Conservation (phyloP, 30 jellyfish, hydroid and myxozoan species). For the Haliclystus octoradiatus region DNA sequence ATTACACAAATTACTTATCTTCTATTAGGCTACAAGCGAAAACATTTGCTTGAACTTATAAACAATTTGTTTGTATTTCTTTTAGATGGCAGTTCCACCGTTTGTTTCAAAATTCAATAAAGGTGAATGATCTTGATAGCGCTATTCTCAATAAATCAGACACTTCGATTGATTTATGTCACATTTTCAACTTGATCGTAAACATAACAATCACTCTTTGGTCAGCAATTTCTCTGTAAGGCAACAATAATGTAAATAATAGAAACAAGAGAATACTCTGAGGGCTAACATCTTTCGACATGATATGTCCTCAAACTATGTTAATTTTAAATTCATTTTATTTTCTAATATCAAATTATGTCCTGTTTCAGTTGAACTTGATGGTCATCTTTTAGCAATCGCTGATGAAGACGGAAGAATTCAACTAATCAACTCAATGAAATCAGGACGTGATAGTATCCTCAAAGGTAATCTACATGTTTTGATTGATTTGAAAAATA, state of each 20-base stretch:
- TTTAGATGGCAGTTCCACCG: slow-evolving; percentile 93
- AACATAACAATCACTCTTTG: too few relatives aligned
- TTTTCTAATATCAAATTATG: not conserved
- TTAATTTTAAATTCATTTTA: not conserved
- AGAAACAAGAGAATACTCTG: too few relatives aligned
- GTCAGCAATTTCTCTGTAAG: too few relatives aligned
- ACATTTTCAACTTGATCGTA: too few relatives aligned
- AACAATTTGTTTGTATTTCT: too few relatives aligned
- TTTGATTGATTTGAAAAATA: too few relatives aligned
- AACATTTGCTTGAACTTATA: not conserved
- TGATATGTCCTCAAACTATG: not conserved
- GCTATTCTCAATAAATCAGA: not conserved
- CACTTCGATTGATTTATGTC: too few relatives aligned
- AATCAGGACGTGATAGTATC: slow-evolving; percentile 18
- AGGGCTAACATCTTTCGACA: not conserved
- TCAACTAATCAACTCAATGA: slow-evolving; percentile 68
- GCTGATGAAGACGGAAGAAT: slow-evolving; percentile 99
- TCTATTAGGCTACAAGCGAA: too few relatives aligned
- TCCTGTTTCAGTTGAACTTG: slow-evolving; percentile 28
- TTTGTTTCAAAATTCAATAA: slow-evolving; percentile 82
- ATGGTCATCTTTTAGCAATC: slow-evolving; percentile 77
- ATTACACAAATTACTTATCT: too few relatives aligned
- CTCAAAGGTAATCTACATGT: slow-evolving; percentile 80
- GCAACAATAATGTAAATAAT: too few relatives aligned
- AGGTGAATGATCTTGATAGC: slow-evolving; percentile 26